Conservation (phyloP, 2,888 invertebrate species). For the Micropterix aruncella region DNA sequence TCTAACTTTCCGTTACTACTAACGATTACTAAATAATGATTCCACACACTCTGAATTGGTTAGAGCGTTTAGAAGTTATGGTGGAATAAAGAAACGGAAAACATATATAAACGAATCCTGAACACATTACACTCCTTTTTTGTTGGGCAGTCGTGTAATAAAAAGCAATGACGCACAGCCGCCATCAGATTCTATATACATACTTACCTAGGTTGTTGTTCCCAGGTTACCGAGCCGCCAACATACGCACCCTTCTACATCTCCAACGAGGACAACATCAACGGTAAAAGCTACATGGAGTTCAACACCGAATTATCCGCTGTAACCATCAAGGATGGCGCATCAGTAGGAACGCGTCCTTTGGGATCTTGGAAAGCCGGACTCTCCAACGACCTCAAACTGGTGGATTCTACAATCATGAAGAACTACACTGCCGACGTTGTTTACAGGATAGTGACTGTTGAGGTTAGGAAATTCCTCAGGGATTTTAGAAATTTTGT, state of each 20-base stretch:
- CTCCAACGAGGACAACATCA: constrained; percentile 44
- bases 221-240: constrained; percentile 47
- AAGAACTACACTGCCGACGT: constrained; percentile 65
- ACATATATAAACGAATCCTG: no score
- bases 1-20: no score
- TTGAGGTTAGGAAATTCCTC: constrained; percentile 64
- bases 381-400: constrained; percentile 48
- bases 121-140: no score
- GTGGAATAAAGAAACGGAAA: no score
- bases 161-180: no score
- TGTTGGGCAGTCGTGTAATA: no score
- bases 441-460: constrained; percentile 77
- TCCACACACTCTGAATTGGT: no score
- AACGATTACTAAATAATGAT: no score
- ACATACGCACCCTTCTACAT: constrained; percentile 55
- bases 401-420: constrained; percentile 51
- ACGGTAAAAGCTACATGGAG: constrained; percentile 62
- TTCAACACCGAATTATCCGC: constrained; percentile 59
- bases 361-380: constrained; percentile 72
- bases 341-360: constrained; percentile 52
- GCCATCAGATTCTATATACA: no score
- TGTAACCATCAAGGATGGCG: constrained; percentile 57
- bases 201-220: no score
- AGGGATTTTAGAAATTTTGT: no score
- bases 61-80: no score